phyloP scores from a whole-genome alignment of 2,797 vertebrate genomes.

The Acrossocheilus fasciatus region DNA sequence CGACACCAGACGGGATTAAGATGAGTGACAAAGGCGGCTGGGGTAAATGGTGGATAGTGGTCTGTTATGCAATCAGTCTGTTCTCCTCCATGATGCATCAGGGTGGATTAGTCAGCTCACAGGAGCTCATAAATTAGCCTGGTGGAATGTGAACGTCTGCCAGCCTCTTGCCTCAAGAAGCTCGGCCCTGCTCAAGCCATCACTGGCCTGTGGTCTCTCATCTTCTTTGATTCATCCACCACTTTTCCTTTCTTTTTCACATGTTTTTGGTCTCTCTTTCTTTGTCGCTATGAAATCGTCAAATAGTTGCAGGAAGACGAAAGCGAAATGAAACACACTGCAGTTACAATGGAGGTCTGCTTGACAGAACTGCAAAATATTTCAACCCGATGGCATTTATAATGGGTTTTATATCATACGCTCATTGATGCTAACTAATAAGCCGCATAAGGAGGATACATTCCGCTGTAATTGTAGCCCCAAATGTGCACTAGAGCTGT shows the following conservation, averaged over 20 bases:
- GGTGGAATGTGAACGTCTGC: constrained; percentile 52
- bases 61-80: constrained; percentile 56
- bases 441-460: constrained; percentile 16
- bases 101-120: constrained; percentile 59
- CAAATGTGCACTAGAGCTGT: constrained; percentile 30
- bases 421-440: constrained; percentile 31
- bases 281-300: constrained; percentile 29
- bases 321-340: background rate
- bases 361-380: background rate
- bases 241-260: constrained; percentile 32
- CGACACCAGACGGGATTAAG: background rate
- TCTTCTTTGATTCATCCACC: constrained; percentile 47
- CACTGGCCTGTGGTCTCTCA: constrained; percentile 44
- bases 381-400: constrained; percentile 22
- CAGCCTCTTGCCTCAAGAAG: constrained; percentile 46
- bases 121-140: constrained; percentile 58
- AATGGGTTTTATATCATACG: constrained; percentile 25
- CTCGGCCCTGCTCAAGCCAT: constrained; percentile 55
- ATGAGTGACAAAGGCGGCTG: constrained; percentile 31
- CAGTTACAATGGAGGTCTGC: background rate
- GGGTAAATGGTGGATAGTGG: constrained; percentile 52
- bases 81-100: constrained; percentile 55
- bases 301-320: constrained; percentile 1
- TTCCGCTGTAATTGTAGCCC: constrained; percentile 30
- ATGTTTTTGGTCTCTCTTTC: constrained; percentile 27